Base-by-base conservation (phyloP, 53 echinoderm and acorn worm genomes). In the Mesocentrotus franciscanus region DNA sequence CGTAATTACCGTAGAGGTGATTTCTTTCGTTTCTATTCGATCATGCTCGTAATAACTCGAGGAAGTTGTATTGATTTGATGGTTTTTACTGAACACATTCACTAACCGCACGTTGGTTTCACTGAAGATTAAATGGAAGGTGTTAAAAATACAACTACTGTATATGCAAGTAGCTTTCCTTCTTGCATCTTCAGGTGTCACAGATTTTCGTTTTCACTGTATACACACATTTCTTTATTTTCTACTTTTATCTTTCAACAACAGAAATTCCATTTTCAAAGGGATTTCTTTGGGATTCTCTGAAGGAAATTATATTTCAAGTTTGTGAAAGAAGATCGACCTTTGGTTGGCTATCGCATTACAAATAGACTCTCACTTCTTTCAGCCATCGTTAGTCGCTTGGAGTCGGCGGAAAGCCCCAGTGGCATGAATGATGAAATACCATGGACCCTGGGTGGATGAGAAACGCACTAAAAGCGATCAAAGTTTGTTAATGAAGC, bases 291-390 rank as follows among this genome's bases (percentile, higher is more conserved):
- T 2, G n/a, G 11, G 57, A 58, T n/a, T 87, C 87, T 87, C 58
- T 12, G 56, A 57, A 87, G 87, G 58, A 87, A 87, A 87, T 87
- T 58, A 58, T 87, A 87, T 58, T n/a, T 57, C 4, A 57, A 87
- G 57, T 87, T 58, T 87, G 11, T 87, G 87, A 87, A 87, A 27
- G 27, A 57, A n/a, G 87, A 75, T 60, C 70, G 92, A 92, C 92
- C 92, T 92, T 92, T 92, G n/a, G 55, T 92, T 75, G 56, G 36
- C 92, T 92, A 92, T 92, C 92, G 26, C 15, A 13, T 92, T 92
- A 72, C 92, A 75, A 92, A 92, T 92, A 75, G 92, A 72, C 92
- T 72, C 55, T 35, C 92, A 74, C 71, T 26, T 71, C 74, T 24
- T 49, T 92, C 92, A 92, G 74, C 92, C 49, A 39, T 49, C 3